phyloP scores from a whole-genome alignment of 2,797 vertebrate genomes.

The Petrocephalus sullivani region DNA sequence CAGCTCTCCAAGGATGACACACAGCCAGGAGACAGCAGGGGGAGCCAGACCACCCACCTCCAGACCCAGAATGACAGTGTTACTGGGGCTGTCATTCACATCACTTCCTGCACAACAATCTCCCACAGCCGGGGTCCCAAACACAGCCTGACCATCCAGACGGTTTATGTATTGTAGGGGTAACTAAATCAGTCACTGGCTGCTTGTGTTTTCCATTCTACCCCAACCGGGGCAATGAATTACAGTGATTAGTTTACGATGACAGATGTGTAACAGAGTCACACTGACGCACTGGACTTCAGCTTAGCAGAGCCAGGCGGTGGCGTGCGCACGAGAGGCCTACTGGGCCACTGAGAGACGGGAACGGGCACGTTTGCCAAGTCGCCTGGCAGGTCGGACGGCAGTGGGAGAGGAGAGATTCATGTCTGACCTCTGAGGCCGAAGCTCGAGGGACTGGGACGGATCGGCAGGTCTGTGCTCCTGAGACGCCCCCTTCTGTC shows the following conservation, averaged over 20 bases:
- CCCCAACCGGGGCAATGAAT: background rate
- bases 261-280: background rate
- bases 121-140: background rate
- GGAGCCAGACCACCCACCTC: background rate
- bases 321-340: background rate
- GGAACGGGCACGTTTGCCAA: background rate
- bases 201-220: background rate
- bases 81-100: background rate
- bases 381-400: background rate
- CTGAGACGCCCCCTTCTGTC: slow-evolving; percentile 26
- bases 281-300: background rate
- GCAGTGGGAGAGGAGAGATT: background rate
- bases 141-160: background rate
- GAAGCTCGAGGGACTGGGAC: slow-evolving; percentile 13
- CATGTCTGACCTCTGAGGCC: background rate
- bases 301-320: background rate
- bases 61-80: background rate
- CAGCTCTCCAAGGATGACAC: background rate
- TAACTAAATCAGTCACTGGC: background rate
- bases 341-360: background rate
- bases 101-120: background rate
- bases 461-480: slow-evolving; percentile 28
- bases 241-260: background rate
- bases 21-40: background rate
- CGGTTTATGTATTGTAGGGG: background rate